Evolutionary conservation across 2,888 invertebrate genomes (phyloP).

Genomic region (Synanthedon formicaeformis): DNA sequence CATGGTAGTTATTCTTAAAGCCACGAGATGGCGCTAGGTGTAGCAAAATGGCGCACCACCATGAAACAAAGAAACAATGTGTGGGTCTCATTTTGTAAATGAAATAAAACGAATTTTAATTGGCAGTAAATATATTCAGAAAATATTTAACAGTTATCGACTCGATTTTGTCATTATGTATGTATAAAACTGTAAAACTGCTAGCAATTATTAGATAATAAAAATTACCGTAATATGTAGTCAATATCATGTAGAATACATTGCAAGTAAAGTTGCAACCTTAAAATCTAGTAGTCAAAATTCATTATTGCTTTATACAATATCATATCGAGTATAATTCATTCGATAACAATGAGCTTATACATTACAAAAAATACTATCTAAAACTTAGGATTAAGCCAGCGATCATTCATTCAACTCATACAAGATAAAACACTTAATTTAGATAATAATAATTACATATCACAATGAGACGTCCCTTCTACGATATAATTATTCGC

Average conservation of each 20-base stretch:
- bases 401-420: slow-evolving; percentile 54
- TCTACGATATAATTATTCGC: slow-evolving; percentile 52
- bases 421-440: slow-evolving; percentile 64
- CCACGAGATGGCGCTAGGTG: too few relatives aligned
- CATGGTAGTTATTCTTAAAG: too few relatives aligned
- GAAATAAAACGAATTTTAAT: slow-evolving; percentile 38
- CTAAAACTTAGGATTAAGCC: slow-evolving; percentile 47
- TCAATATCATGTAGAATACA: slow-evolving; percentile 42
- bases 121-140: slow-evolving; percentile 70
- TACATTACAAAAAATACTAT: slow-evolving; percentile 29
- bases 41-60: too few relatives aligned
- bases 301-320: slow-evolving; percentile 67
- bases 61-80: too few relatives aligned
- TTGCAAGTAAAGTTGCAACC: slow-evolving; percentile 22
- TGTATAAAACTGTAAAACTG: slow-evolving; percentile 47
- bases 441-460: slow-evolving; percentile 68
- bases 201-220: slow-evolving; percentile 7
- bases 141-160: slow-evolving; percentile 63
- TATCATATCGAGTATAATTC: slow-evolving; percentile 56
- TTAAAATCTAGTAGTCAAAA: slow-evolving; percentile 43
- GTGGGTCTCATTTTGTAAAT: too few relatives aligned
- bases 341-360: slow-evolving; percentile 53
- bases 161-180: slow-evolving; percentile 47
- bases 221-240: slow-evolving; percentile 53
- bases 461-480: slow-evolving; percentile 70